These are phyloP conservation scores for Aptenodytes forsteri DNA, from an alignment of 2,113 vertebrate genomes.

Conservation along the genomic window DNA sequence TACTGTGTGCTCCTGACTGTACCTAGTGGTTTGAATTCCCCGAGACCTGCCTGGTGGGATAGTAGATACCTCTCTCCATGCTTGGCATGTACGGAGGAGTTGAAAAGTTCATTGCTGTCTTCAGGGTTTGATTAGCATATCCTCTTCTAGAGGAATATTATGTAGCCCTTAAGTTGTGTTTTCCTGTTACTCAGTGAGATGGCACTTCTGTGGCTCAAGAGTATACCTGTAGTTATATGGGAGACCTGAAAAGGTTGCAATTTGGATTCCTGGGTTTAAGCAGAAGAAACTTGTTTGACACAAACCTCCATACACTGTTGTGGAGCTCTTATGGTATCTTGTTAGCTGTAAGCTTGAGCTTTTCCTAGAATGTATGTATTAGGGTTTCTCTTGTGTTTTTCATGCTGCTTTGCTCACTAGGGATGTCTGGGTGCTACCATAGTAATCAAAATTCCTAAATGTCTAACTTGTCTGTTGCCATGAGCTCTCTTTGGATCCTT, in stretches of 20 bases:
- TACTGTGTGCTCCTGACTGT: not conserved
- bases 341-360: not conserved
- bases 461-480: not conserved
- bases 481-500: not conserved
- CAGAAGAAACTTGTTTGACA: not conserved
- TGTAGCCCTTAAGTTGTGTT: not conserved
- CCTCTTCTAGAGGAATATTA: too few relatives aligned
- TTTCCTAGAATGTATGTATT: not conserved
- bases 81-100: not conserved
- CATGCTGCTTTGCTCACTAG: not conserved
- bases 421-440: not conserved
- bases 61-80: not conserved
- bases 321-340: accelerated
- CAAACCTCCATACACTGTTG: accelerated
- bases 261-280: not conserved
- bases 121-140: not conserved
- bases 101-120: not conserved
- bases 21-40: not conserved
- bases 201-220: not conserved
- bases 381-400: not conserved
- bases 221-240: not conserved
- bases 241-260: not conserved
- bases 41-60: not conserved
- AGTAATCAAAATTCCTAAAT: not conserved
- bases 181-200: not conserved